Base-by-base conservation (phyloP, 2,113 vertebrate species). In the Capricornis sumatraensis region DNA sequence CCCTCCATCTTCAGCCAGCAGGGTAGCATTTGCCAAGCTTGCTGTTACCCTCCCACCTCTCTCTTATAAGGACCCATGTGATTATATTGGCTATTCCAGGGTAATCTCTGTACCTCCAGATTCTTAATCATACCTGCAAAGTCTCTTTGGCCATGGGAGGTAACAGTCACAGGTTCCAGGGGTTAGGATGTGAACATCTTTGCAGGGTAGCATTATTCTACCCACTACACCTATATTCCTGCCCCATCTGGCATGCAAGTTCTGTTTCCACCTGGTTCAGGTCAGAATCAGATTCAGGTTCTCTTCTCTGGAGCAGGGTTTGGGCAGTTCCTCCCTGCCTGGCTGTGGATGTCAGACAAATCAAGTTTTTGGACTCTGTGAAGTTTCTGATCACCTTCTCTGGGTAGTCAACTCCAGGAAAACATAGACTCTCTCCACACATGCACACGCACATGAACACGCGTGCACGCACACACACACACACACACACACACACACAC, bases 401-500 rank as follows among this genome's bases (percentile, higher is more conserved):
- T 58, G 27, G 43, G 27, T 0, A 12, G 33, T 19, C 81, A 83
- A 11, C 10, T 45, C 83, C 33, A 27, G 45, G 71, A 30, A 71
- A 33, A 28, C 10, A 12, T 0, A 17, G 64, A 62, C 25, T 45
- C 60, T 74, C 13, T 67, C 81, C 19, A 83, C 21, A 14, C 7
- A 45, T 33, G 16, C 27, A 52, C 9, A 14, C 7, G 6, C 7
- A 19, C 10, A 2, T 27, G 21, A n/a, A 40, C 13, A 17, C 47
- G 6, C n/a, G 36, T 10, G 17, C 25, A 2, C 30, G 9, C 47
- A 13, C 1, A 4, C 62, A 2, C 14, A 45, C 17, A 17, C 15
- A 5, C 52, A 16, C 50, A 16, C 45, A 2, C 7, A 52, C 45
- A 3, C 9, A 40, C 40, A 43, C 45, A 12, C 1, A 45, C 55